Base-by-base conservation (phyloP, 2,113 vertebrate species). In the Lathamus discolor region DNA sequence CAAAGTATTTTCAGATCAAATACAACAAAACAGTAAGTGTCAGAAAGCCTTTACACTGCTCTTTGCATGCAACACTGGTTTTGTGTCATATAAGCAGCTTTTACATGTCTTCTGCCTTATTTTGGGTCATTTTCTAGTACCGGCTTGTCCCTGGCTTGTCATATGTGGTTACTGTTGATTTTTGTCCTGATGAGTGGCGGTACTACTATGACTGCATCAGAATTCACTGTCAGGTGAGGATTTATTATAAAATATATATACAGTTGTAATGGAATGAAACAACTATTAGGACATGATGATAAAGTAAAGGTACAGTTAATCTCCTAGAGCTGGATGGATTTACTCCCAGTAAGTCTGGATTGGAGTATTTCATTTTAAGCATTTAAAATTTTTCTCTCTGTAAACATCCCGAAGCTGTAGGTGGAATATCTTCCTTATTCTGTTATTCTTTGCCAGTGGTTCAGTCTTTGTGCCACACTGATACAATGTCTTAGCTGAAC, bases 131-230 rank as follows among this genome's bases (percentile, higher is more conserved):
- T 95, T 96, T 97, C n/a, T 87, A 99, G 99, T 95, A 97, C 89
- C 97, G 96, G 23, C 98, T 99, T 69, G 97, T 99, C 57, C 99
- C 99, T 6, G 99, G 99, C 82, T 98, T 99, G 79, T 98, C 98
- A 16, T 98, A 98, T 76, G 94, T 57, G 0, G 66, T 99, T 79
- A 98, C 96, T n/a, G 88, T 99, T 51, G 97, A 95, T 20, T 99
- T 99, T 97, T 98, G 96, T 69, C 99, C 99, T 28, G 98, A 99
- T 83, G 99, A 99, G 94, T 99, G 99, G 99, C 96, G 98, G 1
- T 99, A 99, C 96, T 99, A 99, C 93, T 99, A 99, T 39, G 99
- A 99, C 95, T 98, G 99, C 93, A 95, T 99, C 59, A 98, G 98
- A n/a, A 89, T 99, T 97, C 99, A 99, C 95, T 99, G 98, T 90